Conservation (phyloP, 2,113 vertebrate genomes). For the Ariopsis seemanni region DNA sequence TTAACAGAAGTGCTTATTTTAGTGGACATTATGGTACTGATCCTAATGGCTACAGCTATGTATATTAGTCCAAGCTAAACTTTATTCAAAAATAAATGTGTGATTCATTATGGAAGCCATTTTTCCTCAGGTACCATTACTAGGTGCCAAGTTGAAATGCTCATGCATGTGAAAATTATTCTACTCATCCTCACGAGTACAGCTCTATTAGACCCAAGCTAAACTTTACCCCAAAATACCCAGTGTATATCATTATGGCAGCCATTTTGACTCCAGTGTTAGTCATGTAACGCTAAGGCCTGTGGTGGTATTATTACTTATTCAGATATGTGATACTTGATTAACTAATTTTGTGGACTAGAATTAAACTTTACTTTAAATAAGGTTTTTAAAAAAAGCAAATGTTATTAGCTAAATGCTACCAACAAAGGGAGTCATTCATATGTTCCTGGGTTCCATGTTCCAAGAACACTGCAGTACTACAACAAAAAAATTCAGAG, state of each 20-base stretch:
- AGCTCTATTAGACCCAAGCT: not conserved
- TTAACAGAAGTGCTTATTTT: not conserved
- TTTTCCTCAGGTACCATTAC: not conserved
- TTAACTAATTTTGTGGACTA: not conserved
- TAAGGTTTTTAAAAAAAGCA: not conserved
- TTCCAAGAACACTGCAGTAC: not conserved
- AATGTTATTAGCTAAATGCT: not conserved
- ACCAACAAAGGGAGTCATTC: not conserved
- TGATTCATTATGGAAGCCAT: not conserved
- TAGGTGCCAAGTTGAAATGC: no score
- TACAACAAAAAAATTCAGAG: not conserved
- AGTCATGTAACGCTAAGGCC: not conserved
- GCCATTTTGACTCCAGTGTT: not conserved
- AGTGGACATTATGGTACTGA: not conserved
- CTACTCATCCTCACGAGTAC: not conserved
- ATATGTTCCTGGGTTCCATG: not conserved
- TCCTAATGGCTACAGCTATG: not conserved
- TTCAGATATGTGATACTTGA: not conserved
- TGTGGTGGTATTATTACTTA: not conserved
- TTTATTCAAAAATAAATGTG: not conserved
- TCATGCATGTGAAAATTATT: not conserved
- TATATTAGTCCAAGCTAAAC: not conserved
- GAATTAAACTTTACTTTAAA: not conserved
- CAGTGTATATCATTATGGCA: not conserved
- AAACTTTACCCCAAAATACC: not conserved